Evolutionary conservation across 2,888 invertebrate genomes (phyloP).

Genomic region (Cephus pygmeus): DNA sequence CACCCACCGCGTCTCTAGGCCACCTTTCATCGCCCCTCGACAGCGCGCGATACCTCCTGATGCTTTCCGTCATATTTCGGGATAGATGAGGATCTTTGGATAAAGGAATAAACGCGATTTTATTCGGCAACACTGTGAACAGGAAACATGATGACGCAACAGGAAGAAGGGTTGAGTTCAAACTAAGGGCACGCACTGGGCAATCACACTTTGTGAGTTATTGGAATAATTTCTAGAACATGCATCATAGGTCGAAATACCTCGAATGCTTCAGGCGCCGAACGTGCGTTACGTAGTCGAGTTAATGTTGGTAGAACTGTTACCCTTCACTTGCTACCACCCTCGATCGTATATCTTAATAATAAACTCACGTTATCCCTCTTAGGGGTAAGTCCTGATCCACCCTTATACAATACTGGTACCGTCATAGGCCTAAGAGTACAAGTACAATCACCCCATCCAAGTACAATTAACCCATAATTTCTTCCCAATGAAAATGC

Average conservation of each 20-base stretch:
- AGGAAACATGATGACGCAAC: too few relatives aligned
- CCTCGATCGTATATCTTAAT: conserved; percentile 50
- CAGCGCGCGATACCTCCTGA: too few relatives aligned
- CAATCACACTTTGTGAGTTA: conserved; percentile 1
- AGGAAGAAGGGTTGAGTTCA: too few relatives aligned
- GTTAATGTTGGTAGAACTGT: conserved; percentile 15
- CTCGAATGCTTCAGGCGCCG: conserved; percentile 50
- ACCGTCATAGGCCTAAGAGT: too few relatives aligned
- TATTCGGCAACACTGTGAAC: too few relatives aligned
- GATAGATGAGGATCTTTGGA: too few relatives aligned
- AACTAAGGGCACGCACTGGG: background rate
- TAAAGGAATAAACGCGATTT: too few relatives aligned
- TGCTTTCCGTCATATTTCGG: too few relatives aligned
- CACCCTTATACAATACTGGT: too few relatives aligned
- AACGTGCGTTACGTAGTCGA: conserved; percentile 27
- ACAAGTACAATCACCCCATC: too few relatives aligned
- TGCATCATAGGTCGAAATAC: conserved; percentile 55
- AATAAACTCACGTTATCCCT: conserved; percentile 49
- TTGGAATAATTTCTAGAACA: conserved; percentile 44
- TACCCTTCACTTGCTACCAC: too few relatives aligned
- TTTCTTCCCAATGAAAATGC: conserved; percentile 47
- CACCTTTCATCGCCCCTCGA: background rate
- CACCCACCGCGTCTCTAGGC: background rate
- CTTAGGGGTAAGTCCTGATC: conserved; percentile 24
- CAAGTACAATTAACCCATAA: conserved; percentile 31